Conservation (phyloP, 2,888 invertebrate species). For the Myathropa florea region DNA sequence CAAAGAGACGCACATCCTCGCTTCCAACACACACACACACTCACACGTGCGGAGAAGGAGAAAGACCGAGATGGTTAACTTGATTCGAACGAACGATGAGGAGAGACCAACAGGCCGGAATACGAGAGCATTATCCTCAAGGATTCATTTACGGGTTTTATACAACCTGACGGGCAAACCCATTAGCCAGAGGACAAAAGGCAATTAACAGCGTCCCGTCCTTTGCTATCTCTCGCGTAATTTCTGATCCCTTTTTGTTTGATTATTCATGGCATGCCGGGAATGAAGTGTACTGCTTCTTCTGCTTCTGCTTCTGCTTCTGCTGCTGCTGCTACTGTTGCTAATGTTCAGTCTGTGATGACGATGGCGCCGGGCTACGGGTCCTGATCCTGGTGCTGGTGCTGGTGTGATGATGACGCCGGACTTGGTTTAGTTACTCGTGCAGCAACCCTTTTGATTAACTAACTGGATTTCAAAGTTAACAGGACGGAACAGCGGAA, state of each 20-base stretch:
- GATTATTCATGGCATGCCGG: conserved; percentile 67
- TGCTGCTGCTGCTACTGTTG: neutral
- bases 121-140: conserved; percentile 62
- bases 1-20: neutral
- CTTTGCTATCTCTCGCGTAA: conserved; percentile 59
- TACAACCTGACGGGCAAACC: conserved; percentile 69
- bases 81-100: conserved; percentile 35
- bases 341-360: neutral
- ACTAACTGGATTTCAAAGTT: conserved; percentile 63
- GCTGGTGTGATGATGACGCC: neutral
- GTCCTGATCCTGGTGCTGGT: neutral
- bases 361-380: neutral
- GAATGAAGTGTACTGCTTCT: conserved; percentile 28
- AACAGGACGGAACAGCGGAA: conserved; percentile 34
- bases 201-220: conserved; percentile 65
- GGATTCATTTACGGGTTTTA: conserved; percentile 69
- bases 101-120: conserved; percentile 38
- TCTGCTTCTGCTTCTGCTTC: neutral
- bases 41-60: neutral
- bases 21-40: neutral
- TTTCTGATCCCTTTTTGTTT: conserved; percentile 67
- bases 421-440: conserved; percentile 16
- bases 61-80: conserved; percentile 27
- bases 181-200: conserved; percentile 71
- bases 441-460: conserved; percentile 54